phyloP scores from a whole-genome alignment of 2,113 vertebrate species.

The Nesoenas mayeri region DNA sequence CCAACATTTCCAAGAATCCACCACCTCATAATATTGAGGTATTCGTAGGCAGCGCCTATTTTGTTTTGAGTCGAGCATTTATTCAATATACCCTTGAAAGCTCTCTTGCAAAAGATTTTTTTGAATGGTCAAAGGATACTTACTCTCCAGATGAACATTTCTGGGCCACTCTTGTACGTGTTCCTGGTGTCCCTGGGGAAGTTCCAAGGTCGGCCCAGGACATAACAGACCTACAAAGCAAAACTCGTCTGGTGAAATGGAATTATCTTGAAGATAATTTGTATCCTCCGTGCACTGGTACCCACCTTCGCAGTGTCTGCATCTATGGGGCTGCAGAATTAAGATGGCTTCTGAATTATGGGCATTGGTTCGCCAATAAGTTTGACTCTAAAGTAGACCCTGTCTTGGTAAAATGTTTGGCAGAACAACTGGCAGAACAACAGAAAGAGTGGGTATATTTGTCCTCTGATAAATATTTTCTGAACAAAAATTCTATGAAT shows the following conservation, averaged over 20 bases:
- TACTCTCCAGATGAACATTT: constrained; percentile 96
- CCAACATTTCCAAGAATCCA: constrained; percentile 73
- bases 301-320: constrained; percentile 86
- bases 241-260: constrained; percentile 94
- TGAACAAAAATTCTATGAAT: not conserved
- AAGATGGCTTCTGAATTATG: constrained; percentile 88
- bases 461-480: constrained; percentile 62
- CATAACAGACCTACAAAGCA: constrained; percentile 90
- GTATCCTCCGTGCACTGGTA: constrained; percentile 88
- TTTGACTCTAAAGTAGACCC: constrained; percentile 92
- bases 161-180: constrained; percentile 89
- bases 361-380: constrained; percentile 96
- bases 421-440: constrained; percentile 85
- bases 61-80: constrained; percentile 86
- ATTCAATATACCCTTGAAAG: constrained; percentile 75
- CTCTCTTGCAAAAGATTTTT: constrained; percentile 81
- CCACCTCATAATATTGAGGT: constrained; percentile 87
- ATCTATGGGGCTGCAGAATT: constrained; percentile 88
- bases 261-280: constrained; percentile 82
- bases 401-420: constrained; percentile 87
- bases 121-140: constrained; percentile 90
- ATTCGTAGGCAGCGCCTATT: constrained; percentile 93
- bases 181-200: constrained; percentile 87
- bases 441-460: constrained; percentile 71
- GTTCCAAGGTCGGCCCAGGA: constrained; percentile 79